Evolutionary conservation across 2,113 vertebrate species (phyloP), one percentile per base, ranked within the genome.

Genomic region (Notiomystis cincta): DNA sequence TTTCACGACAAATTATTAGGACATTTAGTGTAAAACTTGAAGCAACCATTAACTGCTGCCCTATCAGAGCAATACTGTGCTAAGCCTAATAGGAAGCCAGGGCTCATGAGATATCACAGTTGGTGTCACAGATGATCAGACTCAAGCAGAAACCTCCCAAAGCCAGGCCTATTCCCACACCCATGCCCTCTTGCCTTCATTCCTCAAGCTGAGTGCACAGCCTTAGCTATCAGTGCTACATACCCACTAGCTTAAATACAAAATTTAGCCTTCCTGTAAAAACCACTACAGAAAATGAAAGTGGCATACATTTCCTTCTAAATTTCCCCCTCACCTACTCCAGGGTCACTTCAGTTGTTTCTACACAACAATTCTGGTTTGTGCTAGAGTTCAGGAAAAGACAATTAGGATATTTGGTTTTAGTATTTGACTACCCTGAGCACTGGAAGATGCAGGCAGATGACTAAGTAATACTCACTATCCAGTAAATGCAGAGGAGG

Each of bases 1-100:
- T 85, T 97, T 96, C 33, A 27, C 89, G 75, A 97, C 30, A 92
- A 94, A 90, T 93, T 96, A 93, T 87, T 93, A 90, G 69, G 93
- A 95, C 51, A 89, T 28, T 93, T 85, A 89, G 71, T 87, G 81
- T 82, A 89, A 96, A 97, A 95, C n/a, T 75, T 42, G 65, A 80
- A 96, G 44, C 78, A 96, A 42, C 44, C 81, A 90, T 79, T 95
- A 95, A 95, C 72, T 80, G 70, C 33, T 90, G 61, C 57, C 75
- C 48, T 17, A 3, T 77, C 37, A 78, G 48, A 94, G 6, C 4
- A 11, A 47, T 67, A 87, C 37, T 40, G 10, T 30, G 44, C 48
- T 5, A 50, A 91, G 37, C 27, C 60, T 48, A 89, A 92, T 12
- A 50, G 82, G 85, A 97, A 91, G 38, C 37, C 28, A 53, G 25